Percentiles rank a stretch among this genome's conserved stretches.
phyloP scores from a whole-genome alignment of 2,113 vertebrate genomes.

The Gopherus evgoodei region DNA sequence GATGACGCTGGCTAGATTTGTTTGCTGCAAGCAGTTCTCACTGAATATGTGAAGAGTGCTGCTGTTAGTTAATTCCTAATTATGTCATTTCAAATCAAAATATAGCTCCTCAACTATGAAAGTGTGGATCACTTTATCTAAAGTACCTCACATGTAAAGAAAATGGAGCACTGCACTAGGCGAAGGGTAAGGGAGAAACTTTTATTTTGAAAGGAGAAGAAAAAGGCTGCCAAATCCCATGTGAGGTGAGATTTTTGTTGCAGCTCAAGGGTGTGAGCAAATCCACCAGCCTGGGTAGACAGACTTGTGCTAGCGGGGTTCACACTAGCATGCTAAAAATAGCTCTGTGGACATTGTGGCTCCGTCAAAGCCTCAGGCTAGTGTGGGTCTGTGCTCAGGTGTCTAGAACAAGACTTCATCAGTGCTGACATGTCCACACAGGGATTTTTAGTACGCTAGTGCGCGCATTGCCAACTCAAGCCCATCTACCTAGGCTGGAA shows the following conservation, averaged over 20 bases:
- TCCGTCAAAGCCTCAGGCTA: background rate
- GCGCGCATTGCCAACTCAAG: background rate
- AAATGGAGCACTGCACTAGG: slow-evolving; percentile 15
- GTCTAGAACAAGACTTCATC: background rate
- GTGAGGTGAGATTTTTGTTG: slow-evolving; percentile 13
- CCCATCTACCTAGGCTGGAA: background rate
- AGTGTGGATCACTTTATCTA: slow-evolving; percentile 35
- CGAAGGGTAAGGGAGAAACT: background rate
- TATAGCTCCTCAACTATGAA: slow-evolving; percentile 27
- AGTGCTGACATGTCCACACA: background rate
- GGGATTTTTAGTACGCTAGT: background rate
- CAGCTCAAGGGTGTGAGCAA: background rate
- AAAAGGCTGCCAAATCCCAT: slow-evolving; percentile 47
- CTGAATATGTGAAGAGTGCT: background rate
- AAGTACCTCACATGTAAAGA: slow-evolving; percentile 40
- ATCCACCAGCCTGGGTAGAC: background rate
- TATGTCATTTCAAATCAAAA: slow-evolving; percentile 42
- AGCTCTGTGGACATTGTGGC: background rate
- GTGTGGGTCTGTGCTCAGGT: background rate
- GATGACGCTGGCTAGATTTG: background rate
- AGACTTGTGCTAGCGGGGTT: background rate
- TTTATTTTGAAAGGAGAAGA: slow-evolving; percentile 40
- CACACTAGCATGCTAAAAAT: background rate
- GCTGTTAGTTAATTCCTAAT: slow-evolving; percentile 51
- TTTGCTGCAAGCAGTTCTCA: slow-evolving; percentile 43